Evolutionary conservation across 2,888 invertebrate genomes (phyloP).

Genomic region (Patella caerulea): DNA sequence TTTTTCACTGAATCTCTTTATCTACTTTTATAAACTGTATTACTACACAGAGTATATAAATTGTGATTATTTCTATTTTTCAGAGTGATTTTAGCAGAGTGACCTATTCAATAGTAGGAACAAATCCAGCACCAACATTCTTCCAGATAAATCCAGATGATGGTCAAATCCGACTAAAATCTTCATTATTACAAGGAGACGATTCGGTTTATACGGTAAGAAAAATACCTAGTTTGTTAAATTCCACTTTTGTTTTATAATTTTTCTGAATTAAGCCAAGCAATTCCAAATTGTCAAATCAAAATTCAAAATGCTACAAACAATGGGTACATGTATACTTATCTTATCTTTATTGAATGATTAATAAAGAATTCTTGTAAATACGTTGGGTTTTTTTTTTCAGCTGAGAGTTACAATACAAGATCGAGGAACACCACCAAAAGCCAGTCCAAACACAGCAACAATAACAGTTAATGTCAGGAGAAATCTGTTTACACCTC

Average conservation of each 20-base stretch:
- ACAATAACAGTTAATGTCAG: conserved; percentile 55
- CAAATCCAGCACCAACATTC: conserved; percentile 35
- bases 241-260: too few species aligned
- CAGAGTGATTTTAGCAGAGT: conserved; percentile 59
- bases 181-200: not conserved
- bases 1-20: too few species aligned
- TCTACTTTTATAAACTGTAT: too few species aligned
- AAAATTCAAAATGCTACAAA: too few species aligned
- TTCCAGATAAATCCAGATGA: conserved; percentile 52
- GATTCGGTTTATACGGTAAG: not conserved
- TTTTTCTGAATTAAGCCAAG: too few species aligned
- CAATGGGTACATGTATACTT: too few species aligned
- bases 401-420: conserved; percentile 55
- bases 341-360: too few species aligned
- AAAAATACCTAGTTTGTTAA: too few species aligned
- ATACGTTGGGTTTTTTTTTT: conserved; percentile 11
- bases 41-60: too few species aligned
- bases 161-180: conserved; percentile 43
- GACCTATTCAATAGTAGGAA: conserved; percentile 53
- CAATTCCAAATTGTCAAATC: too few species aligned
- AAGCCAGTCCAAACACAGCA: conserved; percentile 31
- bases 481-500: conserved; percentile 55
- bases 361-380: too few species aligned
- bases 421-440: conserved; percentile 58
- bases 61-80: conserved; percentile 12